A percentile compares a stretch with the other conserved stretches of the same genome.
These are phyloP conservation scores for Nephila pilipes DNA, from an alignment of 1,140 invertebrate species.

Conservation along the genomic window DNA sequence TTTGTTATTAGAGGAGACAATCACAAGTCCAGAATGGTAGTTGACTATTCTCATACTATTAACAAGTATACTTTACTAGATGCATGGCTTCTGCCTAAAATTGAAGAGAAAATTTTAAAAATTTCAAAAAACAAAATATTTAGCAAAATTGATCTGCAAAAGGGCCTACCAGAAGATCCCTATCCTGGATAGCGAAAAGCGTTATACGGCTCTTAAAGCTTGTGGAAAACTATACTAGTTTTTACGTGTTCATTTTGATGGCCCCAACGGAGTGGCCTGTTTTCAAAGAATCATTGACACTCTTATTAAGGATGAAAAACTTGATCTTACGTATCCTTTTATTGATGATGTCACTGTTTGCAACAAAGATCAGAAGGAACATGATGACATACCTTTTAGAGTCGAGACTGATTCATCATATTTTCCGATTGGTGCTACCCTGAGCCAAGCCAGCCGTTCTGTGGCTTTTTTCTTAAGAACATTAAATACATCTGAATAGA, in stretches of 20 bases:
- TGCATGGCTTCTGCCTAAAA: conserved; percentile 56
- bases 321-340: too few species aligned
- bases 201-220: neutral
- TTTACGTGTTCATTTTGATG: conserved; percentile 80
- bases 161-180: conserved; percentile 76
- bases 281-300: too few species aligned
- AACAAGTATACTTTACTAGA: conserved; percentile 72
- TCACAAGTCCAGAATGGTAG: conserved; percentile 49
- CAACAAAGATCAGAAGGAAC: too few species aligned
- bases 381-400: too few species aligned
- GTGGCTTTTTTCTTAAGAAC: too few species aligned
- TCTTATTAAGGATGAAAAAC: too few species aligned
- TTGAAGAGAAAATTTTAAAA: conserved; percentile 65
- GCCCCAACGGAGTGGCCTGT: too few species aligned
- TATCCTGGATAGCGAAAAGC: conserved; percentile 76
- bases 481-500: too few species aligned
- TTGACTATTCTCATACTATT: conserved; percentile 72
- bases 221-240: conserved; percentile 78
- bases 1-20: conserved; percentile 35
- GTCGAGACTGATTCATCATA: too few species aligned
- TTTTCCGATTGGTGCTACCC: too few species aligned
- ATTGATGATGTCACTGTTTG: too few species aligned
- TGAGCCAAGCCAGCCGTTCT: too few species aligned
- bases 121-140: conserved; percentile 78
- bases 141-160: conserved; percentile 79